Evolutionary conservation across 92 coral and sea anemone genomes (phyloP).

Genomic region (Galaxea fascicularis): DNA sequence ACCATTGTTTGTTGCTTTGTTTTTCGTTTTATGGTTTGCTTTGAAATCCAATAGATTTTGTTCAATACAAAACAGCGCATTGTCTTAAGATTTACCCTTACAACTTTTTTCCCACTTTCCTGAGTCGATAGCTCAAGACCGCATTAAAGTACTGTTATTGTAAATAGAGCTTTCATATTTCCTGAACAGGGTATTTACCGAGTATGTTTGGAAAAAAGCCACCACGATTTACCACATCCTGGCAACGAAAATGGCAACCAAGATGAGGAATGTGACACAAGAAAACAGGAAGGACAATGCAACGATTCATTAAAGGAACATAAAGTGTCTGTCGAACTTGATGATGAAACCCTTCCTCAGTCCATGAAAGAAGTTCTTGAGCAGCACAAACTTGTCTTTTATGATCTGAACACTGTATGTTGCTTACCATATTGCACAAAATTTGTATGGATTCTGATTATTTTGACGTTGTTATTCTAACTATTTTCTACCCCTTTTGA

Average conservation of each 20-base stretch:
- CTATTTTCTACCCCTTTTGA: too few relatives aligned
- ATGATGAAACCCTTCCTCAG: neutral
- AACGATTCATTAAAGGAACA: neutral
- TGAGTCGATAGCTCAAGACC: too few relatives aligned
- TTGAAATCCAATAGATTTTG: too few relatives aligned
- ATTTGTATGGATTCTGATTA: neutral
- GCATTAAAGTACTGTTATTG: neutral
- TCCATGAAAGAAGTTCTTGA: conserved; percentile 44
- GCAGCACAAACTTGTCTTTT: conserved; percentile 73
- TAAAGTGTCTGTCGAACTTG: conserved; percentile 1
- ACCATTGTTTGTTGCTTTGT: too few relatives aligned
- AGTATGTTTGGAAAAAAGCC: conserved; percentile 52
- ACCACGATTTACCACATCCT: neutral
- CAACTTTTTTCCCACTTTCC: too few relatives aligned
- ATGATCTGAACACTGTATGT: conserved; percentile 83
- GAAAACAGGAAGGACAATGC: neutral
- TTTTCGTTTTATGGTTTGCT: too few relatives aligned
- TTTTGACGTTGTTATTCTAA: too few relatives aligned
- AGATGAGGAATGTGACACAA: neutral
- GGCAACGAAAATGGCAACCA: neutral
- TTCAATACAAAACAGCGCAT: too few relatives aligned
- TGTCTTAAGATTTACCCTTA: too few relatives aligned
- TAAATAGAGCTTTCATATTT: neutral
- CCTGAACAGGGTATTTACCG: conserved; percentile 63
- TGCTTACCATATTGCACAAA: neutral